These are phyloP conservation scores for Platyrinchus mystaceus DNA, from an alignment of 2,797 vertebrate genomes.

Conservation along the genomic window DNA sequence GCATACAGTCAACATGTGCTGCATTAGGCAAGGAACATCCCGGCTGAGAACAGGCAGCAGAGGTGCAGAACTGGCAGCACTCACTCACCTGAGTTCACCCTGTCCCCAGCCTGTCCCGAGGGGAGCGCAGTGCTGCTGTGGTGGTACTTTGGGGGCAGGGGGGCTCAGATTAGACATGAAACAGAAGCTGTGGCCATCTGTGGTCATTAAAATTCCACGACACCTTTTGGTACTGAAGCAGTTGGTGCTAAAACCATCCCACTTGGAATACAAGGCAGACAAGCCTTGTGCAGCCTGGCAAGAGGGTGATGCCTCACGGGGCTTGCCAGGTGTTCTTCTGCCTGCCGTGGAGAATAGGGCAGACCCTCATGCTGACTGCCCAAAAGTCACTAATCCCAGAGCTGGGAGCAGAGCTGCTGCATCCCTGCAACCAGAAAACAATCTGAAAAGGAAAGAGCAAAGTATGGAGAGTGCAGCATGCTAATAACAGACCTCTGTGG, in stretches of 20 bases:
- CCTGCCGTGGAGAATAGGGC: neutral
- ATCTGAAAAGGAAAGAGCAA: neutral
- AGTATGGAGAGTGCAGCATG: neutral
- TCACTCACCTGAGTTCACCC: neutral
- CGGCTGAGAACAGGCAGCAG: neutral
- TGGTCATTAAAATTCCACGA: conserved; percentile 54
- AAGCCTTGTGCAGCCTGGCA: neutral
- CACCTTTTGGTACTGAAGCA: conserved; percentile 45
- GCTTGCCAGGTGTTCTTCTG: rapidly evolving
- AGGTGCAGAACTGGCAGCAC: neutral
- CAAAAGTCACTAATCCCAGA: neutral
- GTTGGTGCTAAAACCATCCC: conserved; percentile 13
- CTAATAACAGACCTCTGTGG: neutral
- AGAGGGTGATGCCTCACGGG: neutral
- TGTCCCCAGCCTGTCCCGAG: neutral
- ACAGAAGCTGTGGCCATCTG: conserved; percentile 51
- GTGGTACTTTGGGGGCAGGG: neutral
- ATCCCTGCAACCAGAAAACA: neutral
- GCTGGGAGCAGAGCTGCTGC: neutral
- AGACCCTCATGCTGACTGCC: neutral
- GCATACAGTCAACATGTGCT: neutral
- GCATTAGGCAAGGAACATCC: neutral
- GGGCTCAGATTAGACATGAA: neutral
- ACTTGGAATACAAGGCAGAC: neutral
- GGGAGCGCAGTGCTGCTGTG: neutral